A percentile compares a stretch with the other conserved stretches of the same genome.
phyloP scores from a whole-genome alignment of 2,888 invertebrate genomes.

The Netelia virgata region DNA sequence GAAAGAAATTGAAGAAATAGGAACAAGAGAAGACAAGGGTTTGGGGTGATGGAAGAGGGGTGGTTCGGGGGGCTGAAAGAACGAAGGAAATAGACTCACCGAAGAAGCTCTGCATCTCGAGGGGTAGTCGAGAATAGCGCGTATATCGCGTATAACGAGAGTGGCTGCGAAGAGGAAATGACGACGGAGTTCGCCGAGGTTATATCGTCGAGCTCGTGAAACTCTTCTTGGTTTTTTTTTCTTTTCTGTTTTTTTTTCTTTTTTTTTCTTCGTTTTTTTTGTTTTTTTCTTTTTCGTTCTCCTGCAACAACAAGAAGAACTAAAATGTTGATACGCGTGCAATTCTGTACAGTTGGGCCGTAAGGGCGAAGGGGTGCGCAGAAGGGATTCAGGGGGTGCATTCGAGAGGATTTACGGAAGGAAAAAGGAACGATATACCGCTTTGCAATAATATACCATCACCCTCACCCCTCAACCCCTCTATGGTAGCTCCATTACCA shows the following conservation, averaged over 20 bases:
- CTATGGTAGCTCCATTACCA: conserved; percentile 70
- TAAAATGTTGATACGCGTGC: conserved; percentile 70
- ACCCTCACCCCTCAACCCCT: conserved; percentile 44
- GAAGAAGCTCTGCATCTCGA: conserved; percentile 1
- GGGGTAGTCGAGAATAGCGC: conserved; percentile 2
- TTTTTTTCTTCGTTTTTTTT: too few relatives aligned
- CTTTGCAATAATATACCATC: conserved; percentile 61
- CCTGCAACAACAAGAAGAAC: conserved; percentile 66
- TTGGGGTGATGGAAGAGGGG: background rate
- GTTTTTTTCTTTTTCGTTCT: background rate
- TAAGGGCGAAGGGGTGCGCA: too few relatives aligned
- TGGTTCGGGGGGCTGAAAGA: background rate
- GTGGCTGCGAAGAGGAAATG: conserved; percentile 66
- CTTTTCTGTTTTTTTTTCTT: too few relatives aligned
- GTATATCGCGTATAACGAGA: conserved; percentile 26
- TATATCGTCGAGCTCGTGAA: conserved; percentile 39
- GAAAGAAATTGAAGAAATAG: too few relatives aligned
- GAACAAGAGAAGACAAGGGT: background rate
- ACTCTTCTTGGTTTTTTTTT: conserved; percentile 45
- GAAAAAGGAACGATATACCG: background rate
- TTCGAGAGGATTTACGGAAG: conserved; percentile 10
- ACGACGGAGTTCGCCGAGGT: conserved; percentile 42
- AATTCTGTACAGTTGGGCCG: conserved; percentile 13
- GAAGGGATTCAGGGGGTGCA: conserved; percentile 5
- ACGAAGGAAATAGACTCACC: conserved; percentile 48